phyloP scores from a whole-genome alignment of 2,797 vertebrate species.

The Sciaenops ocellatus region DNA sequence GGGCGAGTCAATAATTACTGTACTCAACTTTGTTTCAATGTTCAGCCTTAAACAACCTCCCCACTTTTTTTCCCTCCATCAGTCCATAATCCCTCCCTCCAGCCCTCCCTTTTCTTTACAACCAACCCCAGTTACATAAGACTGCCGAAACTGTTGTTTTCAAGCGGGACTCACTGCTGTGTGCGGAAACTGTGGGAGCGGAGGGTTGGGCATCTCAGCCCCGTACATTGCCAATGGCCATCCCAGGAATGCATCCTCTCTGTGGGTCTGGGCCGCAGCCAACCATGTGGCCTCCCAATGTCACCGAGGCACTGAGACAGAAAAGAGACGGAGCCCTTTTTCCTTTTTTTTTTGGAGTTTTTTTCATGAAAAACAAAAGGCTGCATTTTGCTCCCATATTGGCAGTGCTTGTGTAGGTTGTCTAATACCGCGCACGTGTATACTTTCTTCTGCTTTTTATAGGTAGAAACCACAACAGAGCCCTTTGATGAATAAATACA shows the following conservation, averaged over 20 bases:
- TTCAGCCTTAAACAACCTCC: slow-evolving; percentile 61
- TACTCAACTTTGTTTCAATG: slow-evolving; percentile 54
- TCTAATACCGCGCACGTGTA: slow-evolving; percentile 60
- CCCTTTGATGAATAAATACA: slow-evolving; percentile 76
- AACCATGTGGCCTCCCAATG: slow-evolving; percentile 81
- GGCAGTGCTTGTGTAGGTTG: slow-evolving; percentile 61
- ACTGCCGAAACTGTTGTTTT: slow-evolving; percentile 68
- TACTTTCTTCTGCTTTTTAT: slow-evolving; percentile 62
- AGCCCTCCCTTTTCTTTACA: slow-evolving; percentile 56
- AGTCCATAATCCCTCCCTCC: slow-evolving; percentile 57
- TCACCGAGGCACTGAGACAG: slow-evolving; percentile 62
- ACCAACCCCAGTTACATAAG: slow-evolving; percentile 73
- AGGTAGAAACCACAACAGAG: slow-evolving; percentile 59
- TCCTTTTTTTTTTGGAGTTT: slow-evolving; percentile 4
- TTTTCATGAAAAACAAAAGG: slow-evolving; percentile 59
- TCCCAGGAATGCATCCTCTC: slow-evolving; percentile 81
- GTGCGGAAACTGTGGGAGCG: slow-evolving; percentile 72
- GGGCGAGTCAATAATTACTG: slow-evolving; percentile 46
- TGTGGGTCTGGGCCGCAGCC: slow-evolving; percentile 75
- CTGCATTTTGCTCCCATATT: slow-evolving; percentile 65
- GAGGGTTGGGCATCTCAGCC: slow-evolving; percentile 72
- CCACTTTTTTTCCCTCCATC: slow-evolving; percentile 24
- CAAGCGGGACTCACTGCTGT: slow-evolving; percentile 61
- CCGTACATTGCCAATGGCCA: slow-evolving; percentile 68
- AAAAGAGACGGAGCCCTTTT: slow-evolving; percentile 39